Conservation (phyloP, 2,797 vertebrate species). For the Molossus molossus region DNA sequence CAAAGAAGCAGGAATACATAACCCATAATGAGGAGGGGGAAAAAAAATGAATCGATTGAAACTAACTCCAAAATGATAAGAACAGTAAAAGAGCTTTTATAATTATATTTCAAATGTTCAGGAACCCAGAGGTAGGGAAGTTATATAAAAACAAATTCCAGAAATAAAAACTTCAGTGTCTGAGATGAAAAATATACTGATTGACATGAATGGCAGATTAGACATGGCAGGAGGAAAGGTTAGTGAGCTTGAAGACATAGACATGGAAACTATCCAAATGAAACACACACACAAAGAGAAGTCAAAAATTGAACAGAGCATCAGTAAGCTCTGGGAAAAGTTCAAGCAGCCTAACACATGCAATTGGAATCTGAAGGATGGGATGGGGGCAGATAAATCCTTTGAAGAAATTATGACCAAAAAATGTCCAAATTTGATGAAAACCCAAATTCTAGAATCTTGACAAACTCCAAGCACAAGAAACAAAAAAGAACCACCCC, state of each 20-base stretch:
- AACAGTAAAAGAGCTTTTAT: background rate
- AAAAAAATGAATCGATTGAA: background rate
- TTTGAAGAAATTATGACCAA: background rate
- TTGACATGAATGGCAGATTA: background rate
- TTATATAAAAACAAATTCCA: background rate
- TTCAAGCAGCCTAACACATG: background rate
- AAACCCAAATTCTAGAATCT: background rate
- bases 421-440: background rate
- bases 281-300: background rate
- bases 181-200: background rate
- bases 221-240: background rate
- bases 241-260: background rate
- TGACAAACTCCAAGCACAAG: background rate
- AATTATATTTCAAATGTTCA: background rate
- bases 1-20: background rate
- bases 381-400: background rate
- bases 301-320: background rate
- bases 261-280: background rate
- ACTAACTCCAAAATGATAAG: background rate
- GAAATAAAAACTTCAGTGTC: background rate
- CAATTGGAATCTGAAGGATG: background rate
- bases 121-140: background rate
- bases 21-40: background rate
- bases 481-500: background rate
- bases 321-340: background rate